A percentile compares a stretch with the other conserved stretches of the same genome.
Conservation (phyloP, 1,140 invertebrate species). For the Philaenus spumarius region DNA sequence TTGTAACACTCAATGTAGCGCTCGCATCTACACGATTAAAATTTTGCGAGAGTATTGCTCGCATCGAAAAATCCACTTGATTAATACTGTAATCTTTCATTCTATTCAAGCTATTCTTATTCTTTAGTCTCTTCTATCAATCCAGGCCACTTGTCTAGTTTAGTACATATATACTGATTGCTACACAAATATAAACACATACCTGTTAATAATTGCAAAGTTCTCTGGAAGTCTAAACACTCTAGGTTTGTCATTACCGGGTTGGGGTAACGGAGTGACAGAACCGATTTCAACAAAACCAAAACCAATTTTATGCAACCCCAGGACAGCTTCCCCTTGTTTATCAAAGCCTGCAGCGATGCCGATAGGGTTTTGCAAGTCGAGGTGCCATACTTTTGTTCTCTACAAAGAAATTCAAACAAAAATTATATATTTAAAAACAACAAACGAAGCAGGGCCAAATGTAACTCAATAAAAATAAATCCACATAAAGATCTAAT, state of each 20-base stretch:
- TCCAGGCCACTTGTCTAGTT: no score
- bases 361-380: conserved; percentile 85
- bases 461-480: conserved; percentile 22
- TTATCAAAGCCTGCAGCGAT: conserved; percentile 99
- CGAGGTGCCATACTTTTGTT: conserved; percentile 59
- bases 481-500: conserved; percentile 6
- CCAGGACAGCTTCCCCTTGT: conserved; percentile 82
- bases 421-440: conserved; percentile 6
- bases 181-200: no score
- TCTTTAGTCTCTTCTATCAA: no score
- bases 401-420: conserved; percentile 43
- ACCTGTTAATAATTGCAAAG: conserved; percentile 89
- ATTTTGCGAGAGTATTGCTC: no score
- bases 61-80: no score
- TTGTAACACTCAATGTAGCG: no score
- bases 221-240: conserved; percentile 84
- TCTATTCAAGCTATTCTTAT: no score
- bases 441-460: conserved; percentile 9
- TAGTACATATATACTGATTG: no score
- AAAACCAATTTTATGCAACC: conserved; percentile 81
- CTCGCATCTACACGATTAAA: no score
- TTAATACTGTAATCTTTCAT: no score
- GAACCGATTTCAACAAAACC: conserved; percentile 96
- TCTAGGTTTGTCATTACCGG: conserved; percentile 86
- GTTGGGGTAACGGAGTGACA: conserved; percentile 86